Evolutionary conservation across 2,888 invertebrate species (phyloP).

Genomic region (Agrenia bidenticulata): DNA sequence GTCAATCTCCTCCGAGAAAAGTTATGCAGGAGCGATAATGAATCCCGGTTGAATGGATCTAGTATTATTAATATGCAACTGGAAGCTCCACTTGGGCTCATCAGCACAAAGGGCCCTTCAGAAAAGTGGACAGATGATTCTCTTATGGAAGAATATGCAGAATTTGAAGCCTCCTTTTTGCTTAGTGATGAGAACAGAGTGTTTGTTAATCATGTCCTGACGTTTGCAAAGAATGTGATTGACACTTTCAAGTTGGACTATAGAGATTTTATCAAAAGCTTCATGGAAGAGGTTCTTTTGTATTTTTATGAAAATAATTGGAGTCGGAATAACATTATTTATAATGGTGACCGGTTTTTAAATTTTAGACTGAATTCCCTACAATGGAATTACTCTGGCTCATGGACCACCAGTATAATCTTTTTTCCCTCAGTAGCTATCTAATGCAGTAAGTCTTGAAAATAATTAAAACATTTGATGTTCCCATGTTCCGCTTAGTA

Average conservation of each 20-base stretch:
- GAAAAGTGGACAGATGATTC: slow-evolving; percentile 29
- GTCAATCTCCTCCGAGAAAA: slow-evolving; percentile 26
- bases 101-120: no score
- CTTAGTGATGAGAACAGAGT: slow-evolving; percentile 20
- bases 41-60: slow-evolving; percentile 2
- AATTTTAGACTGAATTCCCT: slow-evolving; percentile 45
- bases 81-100: no score
- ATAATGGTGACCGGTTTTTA: no score
- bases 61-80: no score
- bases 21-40: slow-evolving; percentile 10
- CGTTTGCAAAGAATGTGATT: slow-evolving; percentile 26
- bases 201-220: slow-evolving; percentile 20
- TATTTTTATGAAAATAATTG: neutral
- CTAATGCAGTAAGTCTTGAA: slow-evolving; percentile 41
- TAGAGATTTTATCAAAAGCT: slow-evolving; percentile 19
- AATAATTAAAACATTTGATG: neutral
- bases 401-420: slow-evolving; percentile 34
- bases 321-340: neutral
- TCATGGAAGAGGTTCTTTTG: slow-evolving; percentile 27
- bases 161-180: slow-evolving; percentile 25
- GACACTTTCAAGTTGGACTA: slow-evolving; percentile 23
- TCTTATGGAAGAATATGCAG: slow-evolving; percentile 21
- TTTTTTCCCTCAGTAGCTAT: slow-evolving; percentile 35
- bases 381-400: slow-evolving; percentile 45
- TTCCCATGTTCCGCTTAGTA: neutral